These are phyloP conservation scores for Coenonympha arcania DNA, from an alignment of 2,888 invertebrate genomes.

Conservation along the genomic window DNA sequence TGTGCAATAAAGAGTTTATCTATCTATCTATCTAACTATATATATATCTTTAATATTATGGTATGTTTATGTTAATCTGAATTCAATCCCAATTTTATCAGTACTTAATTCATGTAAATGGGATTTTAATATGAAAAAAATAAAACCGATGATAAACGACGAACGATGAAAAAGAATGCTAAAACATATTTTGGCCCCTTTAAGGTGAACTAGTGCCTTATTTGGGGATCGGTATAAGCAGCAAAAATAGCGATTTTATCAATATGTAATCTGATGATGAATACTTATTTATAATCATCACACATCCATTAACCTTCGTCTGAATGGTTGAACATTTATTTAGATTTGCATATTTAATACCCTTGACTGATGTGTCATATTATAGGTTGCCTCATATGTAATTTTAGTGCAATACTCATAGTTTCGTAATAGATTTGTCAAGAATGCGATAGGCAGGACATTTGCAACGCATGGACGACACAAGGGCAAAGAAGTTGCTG, in stretches of 20 bases:
- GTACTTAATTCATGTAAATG: neutral
- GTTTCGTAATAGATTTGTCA: no score
- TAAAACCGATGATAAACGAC: no score
- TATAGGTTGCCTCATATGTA: constrained; percentile 9
- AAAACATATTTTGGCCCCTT: neutral
- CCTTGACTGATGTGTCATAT: constrained; percentile 19
- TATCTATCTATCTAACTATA: no score
- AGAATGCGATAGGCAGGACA: no score
- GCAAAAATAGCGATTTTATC: neutral
- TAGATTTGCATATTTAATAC: constrained; percentile 12
- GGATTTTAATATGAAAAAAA: neutral
- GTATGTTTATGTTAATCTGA: no score
- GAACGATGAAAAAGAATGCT: constrained; percentile 3
- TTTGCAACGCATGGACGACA: no score
- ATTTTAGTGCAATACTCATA: no score
- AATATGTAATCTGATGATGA: constrained; percentile 1
- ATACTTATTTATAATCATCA: constrained; percentile 7
- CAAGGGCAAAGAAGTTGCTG: no score
- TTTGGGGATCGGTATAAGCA: constrained; percentile 1
- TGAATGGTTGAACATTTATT: constrained; percentile 17
- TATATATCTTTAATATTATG: no score
- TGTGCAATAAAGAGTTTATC: no score
- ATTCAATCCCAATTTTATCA: no score
- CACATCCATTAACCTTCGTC: constrained; percentile 19
- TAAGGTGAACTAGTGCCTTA: constrained; percentile 23